Evolutionary conservation across 2,888 invertebrate species (phyloP).

Genomic region (Ennomos erosarius): DNA sequence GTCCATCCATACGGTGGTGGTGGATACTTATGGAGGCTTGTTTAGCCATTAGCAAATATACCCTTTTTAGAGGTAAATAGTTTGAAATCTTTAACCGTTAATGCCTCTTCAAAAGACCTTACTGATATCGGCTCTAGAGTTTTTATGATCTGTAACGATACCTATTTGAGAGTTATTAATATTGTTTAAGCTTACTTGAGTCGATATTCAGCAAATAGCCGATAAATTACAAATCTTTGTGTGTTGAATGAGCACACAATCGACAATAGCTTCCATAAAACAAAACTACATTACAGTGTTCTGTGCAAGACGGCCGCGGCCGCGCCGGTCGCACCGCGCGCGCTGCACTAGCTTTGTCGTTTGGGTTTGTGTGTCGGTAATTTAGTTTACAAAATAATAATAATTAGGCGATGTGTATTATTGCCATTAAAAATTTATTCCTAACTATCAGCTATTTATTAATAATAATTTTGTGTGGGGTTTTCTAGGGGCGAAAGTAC

Average conservation of each 20-base stretch:
- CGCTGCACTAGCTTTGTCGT: not conserved
- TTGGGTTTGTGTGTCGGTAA: not conserved
- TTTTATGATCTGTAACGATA: no score
- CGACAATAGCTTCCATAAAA: constrained; percentile 53
- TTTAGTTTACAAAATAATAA: no score
- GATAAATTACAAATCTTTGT: constrained; percentile 8
- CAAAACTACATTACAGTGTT: constrained; percentile 23
- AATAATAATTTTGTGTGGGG: no score
- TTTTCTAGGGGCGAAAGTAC: no score
- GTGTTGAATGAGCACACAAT: constrained; percentile 56
- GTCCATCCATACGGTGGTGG: no score
- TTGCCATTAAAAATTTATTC: no score
- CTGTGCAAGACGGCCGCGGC: constrained; percentile 29
- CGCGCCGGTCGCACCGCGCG: not conserved
- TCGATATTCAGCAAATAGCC: constrained; percentile 4
- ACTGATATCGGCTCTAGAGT: no score
- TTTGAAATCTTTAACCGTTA: not conserved
- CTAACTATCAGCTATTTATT: no score
- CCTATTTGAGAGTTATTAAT: no score
- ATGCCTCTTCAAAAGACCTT: not conserved
- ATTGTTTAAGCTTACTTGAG: not conserved
- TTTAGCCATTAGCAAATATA: not conserved
- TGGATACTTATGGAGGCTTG: no score
- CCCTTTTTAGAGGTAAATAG: no score
- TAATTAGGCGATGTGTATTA: no score